Evolutionary conservation across 2,797 vertebrate species (phyloP).

Genomic region (Loris lydekkerianus): DNA sequence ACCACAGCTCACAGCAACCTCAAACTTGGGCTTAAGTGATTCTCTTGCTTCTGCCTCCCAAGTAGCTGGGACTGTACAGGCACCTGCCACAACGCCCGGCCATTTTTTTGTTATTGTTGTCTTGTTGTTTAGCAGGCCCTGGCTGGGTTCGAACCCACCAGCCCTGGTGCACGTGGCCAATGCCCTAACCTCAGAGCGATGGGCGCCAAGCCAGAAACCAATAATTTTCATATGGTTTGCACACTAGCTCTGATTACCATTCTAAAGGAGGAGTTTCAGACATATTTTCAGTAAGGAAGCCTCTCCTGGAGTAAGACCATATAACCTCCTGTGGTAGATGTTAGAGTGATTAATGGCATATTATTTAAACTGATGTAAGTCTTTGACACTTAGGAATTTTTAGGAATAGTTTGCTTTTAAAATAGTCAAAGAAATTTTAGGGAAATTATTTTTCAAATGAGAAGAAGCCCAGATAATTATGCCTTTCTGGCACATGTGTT

Average conservation of each 20-base stretch:
- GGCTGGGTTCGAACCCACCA: too few relatives aligned
- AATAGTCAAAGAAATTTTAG: slow-evolving; percentile 5
- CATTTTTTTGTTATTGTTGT: too few relatives aligned
- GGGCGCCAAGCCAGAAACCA: background rate
- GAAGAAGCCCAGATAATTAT: background rate
- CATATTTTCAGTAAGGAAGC: background rate
- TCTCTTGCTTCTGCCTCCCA: too few relatives aligned
- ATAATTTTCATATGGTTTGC: background rate
- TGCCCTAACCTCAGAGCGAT: too few relatives aligned
- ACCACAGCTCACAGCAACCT: too few relatives aligned
- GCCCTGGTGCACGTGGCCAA: too few relatives aligned
- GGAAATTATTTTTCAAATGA: background rate
- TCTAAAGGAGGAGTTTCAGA: background rate
- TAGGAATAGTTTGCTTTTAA: background rate
- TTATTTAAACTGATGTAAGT: background rate
- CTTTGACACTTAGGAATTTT: background rate
- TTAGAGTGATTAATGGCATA: background rate
- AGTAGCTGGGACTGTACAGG: too few relatives aligned
- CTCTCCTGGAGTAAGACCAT: background rate
- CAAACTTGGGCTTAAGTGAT: too few relatives aligned
- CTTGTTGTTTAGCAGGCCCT: too few relatives aligned
- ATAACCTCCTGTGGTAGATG: background rate
- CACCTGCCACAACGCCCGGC: too few relatives aligned
- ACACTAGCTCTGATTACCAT: background rate
- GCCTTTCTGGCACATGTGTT: background rate